phyloP scores from a whole-genome alignment of 2,888 invertebrate species.

The Eurytoma californica region DNA sequence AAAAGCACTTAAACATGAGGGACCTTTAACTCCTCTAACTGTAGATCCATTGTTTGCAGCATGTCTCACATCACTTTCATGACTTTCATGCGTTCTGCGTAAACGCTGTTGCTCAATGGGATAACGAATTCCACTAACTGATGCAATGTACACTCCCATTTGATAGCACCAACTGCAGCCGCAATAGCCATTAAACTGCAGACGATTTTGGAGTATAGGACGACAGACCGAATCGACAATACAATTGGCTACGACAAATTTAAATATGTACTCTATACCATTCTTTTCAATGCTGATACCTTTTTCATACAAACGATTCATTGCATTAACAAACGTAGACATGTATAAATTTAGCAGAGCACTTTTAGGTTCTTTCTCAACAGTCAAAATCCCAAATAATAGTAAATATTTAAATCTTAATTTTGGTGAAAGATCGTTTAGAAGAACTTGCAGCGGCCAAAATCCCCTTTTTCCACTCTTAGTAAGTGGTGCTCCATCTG shows the following conservation, averaged over 20 bases:
- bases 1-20: conserved; percentile 44
- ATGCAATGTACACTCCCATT: conserved; percentile 32
- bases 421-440: conserved; percentile 35
- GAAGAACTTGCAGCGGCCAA: conserved; percentile 15
- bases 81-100: neutral
- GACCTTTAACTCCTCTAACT: conserved; percentile 19
- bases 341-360: conserved; percentile 33
- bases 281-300: neutral
- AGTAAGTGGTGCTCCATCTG: conserved; percentile 28
- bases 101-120: neutral
- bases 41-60: neutral
- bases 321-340: conserved; percentile 15
- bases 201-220: conserved; percentile 51
- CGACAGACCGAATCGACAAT: conserved; percentile 38
- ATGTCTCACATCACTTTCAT: neutral
- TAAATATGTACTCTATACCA: conserved; percentile 8
- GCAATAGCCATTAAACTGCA: conserved; percentile 52
- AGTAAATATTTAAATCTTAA: conserved; percentile 29
- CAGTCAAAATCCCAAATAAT: conserved; percentile 16
- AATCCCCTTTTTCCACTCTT: conserved; percentile 25
- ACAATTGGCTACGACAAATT: neutral
- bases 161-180: conserved; percentile 57
- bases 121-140: conserved; percentile 6
- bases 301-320: conserved; percentile 3
- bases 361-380: conserved; percentile 25